These are phyloP conservation scores for Pyrocephalus nanus DNA, from an alignment of 2,797 vertebrate species.

Conservation along the genomic window DNA sequence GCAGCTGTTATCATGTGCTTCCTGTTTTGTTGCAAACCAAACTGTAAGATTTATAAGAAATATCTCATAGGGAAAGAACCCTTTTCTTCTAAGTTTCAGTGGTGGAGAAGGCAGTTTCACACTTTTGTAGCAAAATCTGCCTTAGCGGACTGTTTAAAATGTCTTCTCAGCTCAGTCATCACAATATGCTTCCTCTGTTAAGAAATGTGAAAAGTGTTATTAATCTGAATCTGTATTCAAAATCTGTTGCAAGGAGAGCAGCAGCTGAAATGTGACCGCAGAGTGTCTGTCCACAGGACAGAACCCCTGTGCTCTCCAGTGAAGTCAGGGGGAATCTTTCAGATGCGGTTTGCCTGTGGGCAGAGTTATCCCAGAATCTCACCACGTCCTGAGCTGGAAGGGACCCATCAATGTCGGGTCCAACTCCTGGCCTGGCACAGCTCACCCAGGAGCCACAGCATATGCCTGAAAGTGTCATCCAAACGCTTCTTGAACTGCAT, in stretches of 20 bases:
- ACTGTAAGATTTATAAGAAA: background rate
- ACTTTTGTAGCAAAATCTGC: background rate
- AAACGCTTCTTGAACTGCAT: background rate
- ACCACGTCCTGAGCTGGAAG: background rate
- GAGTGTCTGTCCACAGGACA: background rate
- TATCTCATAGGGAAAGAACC: background rate
- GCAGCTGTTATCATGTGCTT: background rate
- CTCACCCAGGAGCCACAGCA: background rate
- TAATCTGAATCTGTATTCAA: background rate
- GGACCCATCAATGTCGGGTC: background rate
- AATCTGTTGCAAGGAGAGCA: rapidly evolving
- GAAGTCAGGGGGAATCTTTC: background rate
- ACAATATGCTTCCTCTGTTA: rapidly evolving
- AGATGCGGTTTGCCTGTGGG: background rate
- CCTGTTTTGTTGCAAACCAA: background rate
- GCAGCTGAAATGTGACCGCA: rapidly evolving
- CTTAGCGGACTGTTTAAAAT: background rate
- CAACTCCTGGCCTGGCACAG: background rate
- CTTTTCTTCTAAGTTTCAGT: rapidly evolving
- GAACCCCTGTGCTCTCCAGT: background rate
- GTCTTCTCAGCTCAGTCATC: rapidly evolving
- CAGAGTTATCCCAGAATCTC: background rate
- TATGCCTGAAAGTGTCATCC: rapidly evolving
- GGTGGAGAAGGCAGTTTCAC: background rate
- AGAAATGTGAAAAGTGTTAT: no score